Conservation (phyloP, 2,888 invertebrate species). For the Ectemnius cavifrons region DNA sequence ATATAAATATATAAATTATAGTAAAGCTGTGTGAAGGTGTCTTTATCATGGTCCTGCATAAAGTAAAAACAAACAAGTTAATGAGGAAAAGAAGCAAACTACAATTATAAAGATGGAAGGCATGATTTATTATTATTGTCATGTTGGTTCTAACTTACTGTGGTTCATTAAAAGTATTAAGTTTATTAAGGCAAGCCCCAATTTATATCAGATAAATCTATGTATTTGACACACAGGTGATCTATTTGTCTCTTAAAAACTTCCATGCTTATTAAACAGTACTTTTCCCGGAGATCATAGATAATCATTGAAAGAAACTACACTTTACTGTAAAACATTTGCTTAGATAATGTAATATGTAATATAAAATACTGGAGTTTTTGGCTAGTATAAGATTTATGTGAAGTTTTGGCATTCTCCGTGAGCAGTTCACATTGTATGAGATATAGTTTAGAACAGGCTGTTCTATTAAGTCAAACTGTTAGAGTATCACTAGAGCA, state of each 20-base stretch:
- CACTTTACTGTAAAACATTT: conserved; percentile 13
- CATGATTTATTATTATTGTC: no score
- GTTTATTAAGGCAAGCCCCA: neutral
- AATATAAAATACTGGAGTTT: conserved; percentile 15
- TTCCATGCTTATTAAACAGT: conserved; percentile 35
- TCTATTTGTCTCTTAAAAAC: conserved; percentile 37
- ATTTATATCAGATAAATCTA: conserved; percentile 40
- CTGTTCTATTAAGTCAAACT: no score
- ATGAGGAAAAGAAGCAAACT: no score
- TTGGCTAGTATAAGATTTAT: no score
- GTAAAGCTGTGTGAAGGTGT: neutral
- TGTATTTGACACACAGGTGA: conserved; percentile 43
- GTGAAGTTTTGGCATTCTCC: no score
- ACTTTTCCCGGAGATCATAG: conserved; percentile 2
- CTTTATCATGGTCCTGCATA: neutral
- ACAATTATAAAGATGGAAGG: no score
- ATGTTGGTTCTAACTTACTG: no score
- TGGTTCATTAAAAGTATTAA: no score
- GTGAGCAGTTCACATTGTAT: neutral
- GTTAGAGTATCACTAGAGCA: neutral
- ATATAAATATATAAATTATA: conserved; percentile 2
- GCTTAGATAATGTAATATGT: conserved; percentile 14
- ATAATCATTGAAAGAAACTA: no score
- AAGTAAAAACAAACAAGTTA: neutral
- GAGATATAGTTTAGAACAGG: neutral